Percentiles rank a stretch among this genome's conserved stretches.
phyloP scores from a whole-genome alignment of 2,797 vertebrate genomes.

The Geotria australis region DNA sequence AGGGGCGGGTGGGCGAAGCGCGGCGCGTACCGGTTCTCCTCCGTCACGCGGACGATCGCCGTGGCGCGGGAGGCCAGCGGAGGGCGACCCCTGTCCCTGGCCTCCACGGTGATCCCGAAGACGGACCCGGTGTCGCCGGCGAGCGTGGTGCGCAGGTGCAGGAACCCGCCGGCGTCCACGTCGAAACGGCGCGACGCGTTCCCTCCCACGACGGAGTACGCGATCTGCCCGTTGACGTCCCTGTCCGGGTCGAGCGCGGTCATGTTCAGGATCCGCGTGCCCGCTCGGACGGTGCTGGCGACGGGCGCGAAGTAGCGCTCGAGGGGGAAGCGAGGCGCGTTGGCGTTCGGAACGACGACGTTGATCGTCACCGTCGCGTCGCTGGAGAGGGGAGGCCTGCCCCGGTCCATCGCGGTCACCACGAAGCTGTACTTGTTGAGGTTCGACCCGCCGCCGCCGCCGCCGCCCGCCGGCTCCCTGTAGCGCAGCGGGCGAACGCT shows the following conservation, averaged over 20 bases:
- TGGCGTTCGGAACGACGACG: conserved; percentile 74
- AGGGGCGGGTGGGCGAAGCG: conserved; percentile 82
- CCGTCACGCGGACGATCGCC: conserved; percentile 47
- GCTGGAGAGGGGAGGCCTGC: conserved; percentile 44
- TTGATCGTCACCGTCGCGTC: conserved; percentile 84
- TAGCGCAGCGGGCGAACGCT: conserved; percentile 67
- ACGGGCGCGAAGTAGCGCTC: conserved; percentile 57
- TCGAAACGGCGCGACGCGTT: conserved; percentile 40
- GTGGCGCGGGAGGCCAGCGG: conserved; percentile 30
- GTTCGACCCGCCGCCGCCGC: conserved; percentile 11
- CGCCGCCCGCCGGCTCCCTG: conserved; percentile 39
- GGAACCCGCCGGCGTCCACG: conserved; percentile 54
- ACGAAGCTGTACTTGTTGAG: conserved; percentile 91
- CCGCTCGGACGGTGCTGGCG: conserved; percentile 58
- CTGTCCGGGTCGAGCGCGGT: conserved; percentile 39
- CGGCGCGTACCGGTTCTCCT: conserved; percentile 79
- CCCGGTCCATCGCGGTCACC: conserved; percentile 65
- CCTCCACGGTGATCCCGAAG: conserved; percentile 36
- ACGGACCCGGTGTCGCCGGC: conserved; percentile 34
- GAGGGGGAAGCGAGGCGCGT: conserved; percentile 37
- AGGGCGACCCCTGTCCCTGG: conserved; percentile 62
- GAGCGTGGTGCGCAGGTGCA: conserved; percentile 50
- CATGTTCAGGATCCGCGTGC: conserved; percentile 47
- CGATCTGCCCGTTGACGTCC: conserved; percentile 57
- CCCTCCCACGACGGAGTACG: conserved; percentile 36